Base-by-base conservation (phyloP, 2,113 vertebrate genomes). In the Stegastes partitus region DNA sequence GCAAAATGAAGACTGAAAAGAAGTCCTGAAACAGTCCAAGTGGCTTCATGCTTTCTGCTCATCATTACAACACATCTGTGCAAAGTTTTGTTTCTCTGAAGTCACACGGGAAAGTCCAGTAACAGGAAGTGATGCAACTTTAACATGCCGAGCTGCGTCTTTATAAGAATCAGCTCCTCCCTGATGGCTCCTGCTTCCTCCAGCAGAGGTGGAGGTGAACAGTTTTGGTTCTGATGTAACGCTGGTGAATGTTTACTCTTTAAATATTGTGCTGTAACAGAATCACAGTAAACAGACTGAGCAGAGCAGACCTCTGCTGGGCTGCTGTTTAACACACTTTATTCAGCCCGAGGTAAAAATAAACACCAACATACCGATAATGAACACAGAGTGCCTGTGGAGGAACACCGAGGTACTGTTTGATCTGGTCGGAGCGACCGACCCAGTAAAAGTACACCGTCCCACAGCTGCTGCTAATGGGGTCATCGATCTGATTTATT, bases 31-130 rank as follows among this genome's bases (percentile, higher is more conserved):
- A 34, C 31, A 34, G 31, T 39, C 37, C 3, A 47, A 47, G 15
- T 47, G 44, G 18, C 12, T 18, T 47, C 44, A 18, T 18, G 5
- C 15, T 49, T 49, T 49, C 19, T 4, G 5, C 3, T 14, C 39
- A 15, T 15, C 39, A 42, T 42, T 51, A 28, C 22, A 49, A 50
- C 11, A 42, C 25, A 25, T 12, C 1, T 25, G 25, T 23, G 73
- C n/a, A 58, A 58, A 19, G 23, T 68, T 67, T 68, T 21, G 23
- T 64, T 67, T 68, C 73, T 77, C 57, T 64, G 19, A 57, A 67
- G 5, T 50, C 23, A 67, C 25, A 14, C n/a, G 0, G 22, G 14
- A n/a, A 22, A 0, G 3, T 42, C 15, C 7, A 26, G 1, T 45
- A 57, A 79, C 19, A 6, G 34, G 54, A 70, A 55, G 57, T 73